Evolutionary conservation across 30 jellyfish, hydroid and myxozoan species (phyloP).

Genomic region (Sanderia malayensis): DNA sequence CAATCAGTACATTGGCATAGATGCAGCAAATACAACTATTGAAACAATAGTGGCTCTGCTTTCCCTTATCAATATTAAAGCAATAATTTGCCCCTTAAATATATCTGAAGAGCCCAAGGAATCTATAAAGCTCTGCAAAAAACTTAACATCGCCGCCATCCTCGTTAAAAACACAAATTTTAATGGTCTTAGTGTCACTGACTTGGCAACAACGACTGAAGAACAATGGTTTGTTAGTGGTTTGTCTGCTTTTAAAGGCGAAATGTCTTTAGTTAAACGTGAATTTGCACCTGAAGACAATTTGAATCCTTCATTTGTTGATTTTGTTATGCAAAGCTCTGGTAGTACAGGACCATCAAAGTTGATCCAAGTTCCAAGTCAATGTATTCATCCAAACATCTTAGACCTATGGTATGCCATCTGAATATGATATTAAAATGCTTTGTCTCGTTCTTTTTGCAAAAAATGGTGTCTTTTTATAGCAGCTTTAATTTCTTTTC

Average conservation of each 20-base stretch:
- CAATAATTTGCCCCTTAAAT: constrained; percentile 39
- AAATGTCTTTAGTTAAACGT: neutral
- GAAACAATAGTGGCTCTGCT: constrained; percentile 10
- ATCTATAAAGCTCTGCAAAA: neutral
- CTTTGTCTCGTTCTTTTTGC: neutral
- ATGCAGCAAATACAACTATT: neutral
- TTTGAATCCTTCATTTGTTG: too few relatives aligned
- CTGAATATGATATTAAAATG: neutral
- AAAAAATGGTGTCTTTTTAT: neutral
- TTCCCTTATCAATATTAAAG: constrained; percentile 22
- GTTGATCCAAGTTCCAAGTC: constrained; percentile 64
- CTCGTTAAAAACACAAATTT: neutral
- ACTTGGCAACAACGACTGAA: neutral
- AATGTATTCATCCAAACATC: constrained; percentile 74
- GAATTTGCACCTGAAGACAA: too few relatives aligned
- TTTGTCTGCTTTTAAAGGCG: neutral
- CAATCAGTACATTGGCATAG: constrained; percentile 30
- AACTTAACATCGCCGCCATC: neutral
- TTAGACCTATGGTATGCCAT: constrained; percentile 60
- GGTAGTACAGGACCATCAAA: constrained; percentile 90
- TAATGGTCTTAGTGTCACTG: neutral
- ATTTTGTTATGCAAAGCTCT: constrained; percentile 69
- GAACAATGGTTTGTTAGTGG: neutral
- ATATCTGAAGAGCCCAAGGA: neutral
- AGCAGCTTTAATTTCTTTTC: neutral